These are phyloP conservation scores for Paramuricea clavata DNA, from an alignment of 92 coral and sea anemone genomes.

Conservation along the genomic window DNA sequence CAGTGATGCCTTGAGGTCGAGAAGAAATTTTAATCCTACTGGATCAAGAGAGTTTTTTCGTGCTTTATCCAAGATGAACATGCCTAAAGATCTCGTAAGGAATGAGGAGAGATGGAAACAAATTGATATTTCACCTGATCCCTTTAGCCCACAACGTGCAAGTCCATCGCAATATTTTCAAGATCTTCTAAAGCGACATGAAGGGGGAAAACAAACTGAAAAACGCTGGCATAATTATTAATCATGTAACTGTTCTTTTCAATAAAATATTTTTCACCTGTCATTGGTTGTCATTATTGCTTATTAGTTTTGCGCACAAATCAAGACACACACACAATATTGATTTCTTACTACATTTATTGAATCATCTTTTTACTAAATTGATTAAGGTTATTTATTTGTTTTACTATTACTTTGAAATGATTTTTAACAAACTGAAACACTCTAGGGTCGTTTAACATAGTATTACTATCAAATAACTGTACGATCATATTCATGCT, in stretches of 20 bases:
- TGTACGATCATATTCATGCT: conserved; percentile 58
- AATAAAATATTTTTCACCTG: too few species aligned
- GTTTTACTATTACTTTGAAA: neutral
- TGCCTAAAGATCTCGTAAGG: neutral
- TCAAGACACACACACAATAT: neutral
- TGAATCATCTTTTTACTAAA: neutral
- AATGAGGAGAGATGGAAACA: neutral
- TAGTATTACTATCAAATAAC: conserved; percentile 49
- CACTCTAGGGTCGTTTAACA: conserved; percentile 63
- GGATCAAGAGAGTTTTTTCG: neutral
- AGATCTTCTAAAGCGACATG: neutral
- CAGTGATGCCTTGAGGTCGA: conserved; percentile 26
- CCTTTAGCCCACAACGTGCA: neutral
- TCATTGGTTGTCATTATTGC: neutral
- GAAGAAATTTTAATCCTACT: neutral
- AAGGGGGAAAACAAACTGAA: neutral
- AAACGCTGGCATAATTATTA: neutral
- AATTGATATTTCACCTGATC: too few species aligned
- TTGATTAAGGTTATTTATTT: neutral
- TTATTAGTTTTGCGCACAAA: too few species aligned
- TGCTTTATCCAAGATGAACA: neutral
- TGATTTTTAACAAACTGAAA: conserved; percentile 49
- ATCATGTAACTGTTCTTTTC: neutral
- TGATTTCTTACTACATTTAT: neutral
- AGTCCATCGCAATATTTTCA: neutral